Evolutionary conservation across 2,888 invertebrate species (phyloP).

Genomic region (Eupithecia subfuscata): DNA sequence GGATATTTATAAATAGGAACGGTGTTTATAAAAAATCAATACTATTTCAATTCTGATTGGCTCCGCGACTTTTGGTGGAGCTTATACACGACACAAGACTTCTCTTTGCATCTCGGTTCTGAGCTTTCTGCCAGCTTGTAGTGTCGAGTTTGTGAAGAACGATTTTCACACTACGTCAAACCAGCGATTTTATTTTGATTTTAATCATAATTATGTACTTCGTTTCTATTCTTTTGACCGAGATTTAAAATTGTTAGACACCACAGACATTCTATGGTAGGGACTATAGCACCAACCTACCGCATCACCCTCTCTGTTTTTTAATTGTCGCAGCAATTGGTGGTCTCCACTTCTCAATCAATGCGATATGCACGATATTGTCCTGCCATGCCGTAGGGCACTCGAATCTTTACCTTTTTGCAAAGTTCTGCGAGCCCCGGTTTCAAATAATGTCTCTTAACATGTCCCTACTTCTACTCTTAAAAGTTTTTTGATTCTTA

Average conservation of each 20-base stretch:
- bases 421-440: conserved; percentile 6
- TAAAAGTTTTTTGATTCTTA: neutral
- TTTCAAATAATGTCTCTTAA: conserved; percentile 1
- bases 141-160: neutral
- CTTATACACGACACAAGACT: neutral
- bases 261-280: neutral
- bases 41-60: neutral
- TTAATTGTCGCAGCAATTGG: conserved; percentile 45
- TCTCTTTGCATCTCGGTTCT: neutral
- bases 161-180: neutral
- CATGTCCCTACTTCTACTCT: neutral
- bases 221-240: neutral
- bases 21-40: too few relatives aligned
- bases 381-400: conserved; percentile 42
- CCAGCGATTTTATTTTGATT: neutral
- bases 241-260: neutral
- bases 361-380: conserved; percentile 52
- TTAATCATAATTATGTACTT: too few relatives aligned
- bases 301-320: conserved; percentile 1
- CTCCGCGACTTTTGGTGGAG: neutral
- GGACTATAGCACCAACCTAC: neutral
- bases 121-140: neutral
- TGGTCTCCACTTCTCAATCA: conserved; percentile 44
- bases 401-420: conserved; percentile 32
- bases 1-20: too few relatives aligned